phyloP scores from a whole-genome alignment of 2,113 vertebrate genomes.

The Poecilia latipinna region DNA sequence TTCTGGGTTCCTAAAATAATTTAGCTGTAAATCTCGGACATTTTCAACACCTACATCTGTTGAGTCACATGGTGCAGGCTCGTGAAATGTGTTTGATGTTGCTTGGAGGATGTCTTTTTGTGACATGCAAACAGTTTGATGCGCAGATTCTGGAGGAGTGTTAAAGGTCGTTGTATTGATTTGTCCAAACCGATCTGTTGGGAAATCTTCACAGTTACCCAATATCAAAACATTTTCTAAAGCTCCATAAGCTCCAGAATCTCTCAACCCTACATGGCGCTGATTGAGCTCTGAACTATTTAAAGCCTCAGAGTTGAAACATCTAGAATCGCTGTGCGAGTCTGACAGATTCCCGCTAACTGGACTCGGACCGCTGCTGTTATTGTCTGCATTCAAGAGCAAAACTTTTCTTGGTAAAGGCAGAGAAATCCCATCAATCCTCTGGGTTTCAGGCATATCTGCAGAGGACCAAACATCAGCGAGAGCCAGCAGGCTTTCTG shows the following conservation, averaged over 20 bases:
- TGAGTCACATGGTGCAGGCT: constrained; percentile 13
- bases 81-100: constrained; percentile 8
- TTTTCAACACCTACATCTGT: constrained; percentile 3
- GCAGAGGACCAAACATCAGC: constrained; percentile 83
- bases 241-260: background rate
- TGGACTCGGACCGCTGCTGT: constrained; percentile 27
- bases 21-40: constrained; percentile 3
- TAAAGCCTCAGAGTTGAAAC: constrained; percentile 44
- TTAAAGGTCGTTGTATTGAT: background rate
- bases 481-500: constrained; percentile 69
- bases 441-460: constrained; percentile 74
- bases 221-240: background rate
- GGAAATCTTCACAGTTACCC: constrained; percentile 1
- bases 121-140: background rate
- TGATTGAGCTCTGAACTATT: constrained; percentile 47
- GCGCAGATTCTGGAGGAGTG: background rate
- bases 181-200: background rate
- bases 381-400: constrained; percentile 33
- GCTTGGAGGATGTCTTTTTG: constrained; percentile 3
- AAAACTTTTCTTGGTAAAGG: constrained; percentile 61
- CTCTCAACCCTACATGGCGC: constrained; percentile 14
- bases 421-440: constrained; percentile 63
- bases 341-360: constrained; percentile 55
- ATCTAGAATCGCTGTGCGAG: constrained; percentile 30
- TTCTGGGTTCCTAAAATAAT: constrained; percentile 32